phyloP scores from a whole-genome alignment of 2,888 invertebrate species.

The Endotricha flammealis region DNA sequence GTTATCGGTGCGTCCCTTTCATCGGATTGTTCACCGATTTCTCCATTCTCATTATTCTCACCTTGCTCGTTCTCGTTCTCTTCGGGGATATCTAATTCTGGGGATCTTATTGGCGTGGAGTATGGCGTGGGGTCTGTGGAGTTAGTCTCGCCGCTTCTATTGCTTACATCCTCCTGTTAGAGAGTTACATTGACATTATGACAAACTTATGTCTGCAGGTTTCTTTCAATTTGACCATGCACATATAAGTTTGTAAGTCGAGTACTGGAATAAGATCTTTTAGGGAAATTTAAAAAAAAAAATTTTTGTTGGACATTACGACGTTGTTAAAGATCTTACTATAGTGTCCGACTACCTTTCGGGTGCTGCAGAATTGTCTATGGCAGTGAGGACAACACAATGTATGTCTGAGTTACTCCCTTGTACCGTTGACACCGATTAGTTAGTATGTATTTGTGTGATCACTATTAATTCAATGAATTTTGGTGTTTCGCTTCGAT shows the following conservation, averaged over 20 bases:
- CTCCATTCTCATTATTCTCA: background rate
- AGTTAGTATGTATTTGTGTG: slow-evolving; percentile 9
- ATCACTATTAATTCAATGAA: slow-evolving; percentile 11
- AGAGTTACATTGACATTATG: slow-evolving; percentile 52
- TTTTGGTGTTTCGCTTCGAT: slow-evolving; percentile 13
- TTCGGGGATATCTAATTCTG: slow-evolving; percentile 28
- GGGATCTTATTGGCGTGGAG: slow-evolving; percentile 59
- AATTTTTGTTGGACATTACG: no score
- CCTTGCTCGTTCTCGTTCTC: slow-evolving; percentile 27
- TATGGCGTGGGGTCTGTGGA: slow-evolving; percentile 59
- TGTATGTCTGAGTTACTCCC: slow-evolving; percentile 41
- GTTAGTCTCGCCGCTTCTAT: slow-evolving; percentile 57
- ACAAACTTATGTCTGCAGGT: slow-evolving; percentile 47
- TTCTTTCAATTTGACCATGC: slow-evolving; percentile 19
- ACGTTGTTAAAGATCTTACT: slow-evolving; percentile 14
- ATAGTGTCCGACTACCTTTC: slow-evolving; percentile 9
- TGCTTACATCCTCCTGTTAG: slow-evolving; percentile 70
- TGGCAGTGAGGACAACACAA: slow-evolving; percentile 67
- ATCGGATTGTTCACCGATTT: background rate
- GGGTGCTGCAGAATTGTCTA: slow-evolving; percentile 57
- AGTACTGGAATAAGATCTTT: slow-evolving; percentile 9
- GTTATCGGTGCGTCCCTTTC: slow-evolving; percentile 28
- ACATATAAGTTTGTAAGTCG: slow-evolving; percentile 36
- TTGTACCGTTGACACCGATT: slow-evolving; percentile 21
- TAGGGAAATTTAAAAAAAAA: no score